These are phyloP conservation scores for Chesias legatella DNA, from an alignment of 2,888 invertebrate species.

Conservation along the genomic window DNA sequence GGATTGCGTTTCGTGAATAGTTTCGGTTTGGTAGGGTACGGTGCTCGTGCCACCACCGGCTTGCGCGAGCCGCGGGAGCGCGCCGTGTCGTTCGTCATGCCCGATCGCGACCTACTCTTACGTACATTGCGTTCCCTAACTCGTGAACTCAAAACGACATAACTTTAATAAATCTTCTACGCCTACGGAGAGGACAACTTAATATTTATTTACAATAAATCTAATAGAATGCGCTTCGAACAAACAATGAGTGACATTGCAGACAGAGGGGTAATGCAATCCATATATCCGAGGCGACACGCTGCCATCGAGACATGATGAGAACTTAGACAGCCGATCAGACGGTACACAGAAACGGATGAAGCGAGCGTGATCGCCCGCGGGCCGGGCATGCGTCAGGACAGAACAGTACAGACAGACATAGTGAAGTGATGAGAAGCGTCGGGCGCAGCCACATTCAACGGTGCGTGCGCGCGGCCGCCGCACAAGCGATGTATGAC, in stretches of 20 bases:
- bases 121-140: slow-evolving; percentile 45
- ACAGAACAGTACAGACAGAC: slow-evolving; percentile 78
- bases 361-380: slow-evolving; percentile 79
- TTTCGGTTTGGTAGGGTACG: too few species aligned
- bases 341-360: slow-evolving; percentile 78
- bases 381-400: slow-evolving; percentile 78
- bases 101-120: slow-evolving; percentile 54
- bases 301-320: slow-evolving; percentile 74
- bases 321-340: slow-evolving; percentile 74
- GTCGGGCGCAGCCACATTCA: slow-evolving; percentile 80
- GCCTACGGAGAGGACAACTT: slow-evolving; percentile 60
- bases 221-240: slow-evolving; percentile 75
- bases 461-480: slow-evolving; percentile 78
- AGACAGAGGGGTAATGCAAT: slow-evolving; percentile 71
- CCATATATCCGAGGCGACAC: slow-evolving; percentile 70
- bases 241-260: slow-evolving; percentile 73
- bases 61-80: slow-evolving; percentile 41
- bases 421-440: slow-evolving; percentile 80
- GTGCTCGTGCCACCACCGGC: slow-evolving; percentile 53
- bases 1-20: slow-evolving; percentile 53
- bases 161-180: slow-evolving; percentile 54
- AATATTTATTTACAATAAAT: slow-evolving; percentile 73
- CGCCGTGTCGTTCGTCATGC: slow-evolving; percentile 49
- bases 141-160: slow-evolving; percentile 43
- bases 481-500: slow-evolving; percentile 79